Conservation (phyloP, 2,797 vertebrate genomes). For the Coreius guichenoti region DNA sequence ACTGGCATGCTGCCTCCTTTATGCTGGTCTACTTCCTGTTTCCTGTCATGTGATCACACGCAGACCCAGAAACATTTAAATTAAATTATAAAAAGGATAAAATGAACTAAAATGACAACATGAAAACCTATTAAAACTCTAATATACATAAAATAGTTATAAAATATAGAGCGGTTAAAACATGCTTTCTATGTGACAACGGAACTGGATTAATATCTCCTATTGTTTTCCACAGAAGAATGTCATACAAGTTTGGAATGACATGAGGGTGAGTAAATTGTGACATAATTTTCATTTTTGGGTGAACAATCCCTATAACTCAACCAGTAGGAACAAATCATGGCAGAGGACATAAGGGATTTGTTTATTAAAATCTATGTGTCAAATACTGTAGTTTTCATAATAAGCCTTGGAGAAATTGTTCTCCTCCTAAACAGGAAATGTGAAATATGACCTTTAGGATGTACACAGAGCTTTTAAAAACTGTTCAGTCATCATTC, state of each 20-base stretch:
- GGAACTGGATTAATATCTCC: background rate
- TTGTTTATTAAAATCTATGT: background rate
- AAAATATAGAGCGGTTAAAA: background rate
- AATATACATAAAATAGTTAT: background rate
- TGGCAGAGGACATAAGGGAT: background rate
- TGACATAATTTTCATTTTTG: background rate
- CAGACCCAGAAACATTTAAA: background rate
- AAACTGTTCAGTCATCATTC: background rate
- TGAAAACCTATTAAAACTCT: background rate
- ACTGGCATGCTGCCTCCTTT: background rate
- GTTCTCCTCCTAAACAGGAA: background rate
- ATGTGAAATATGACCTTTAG: background rate
- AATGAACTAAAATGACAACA: background rate
- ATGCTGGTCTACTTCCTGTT: background rate
- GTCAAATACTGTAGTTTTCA: background rate
- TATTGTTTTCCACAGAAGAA: background rate
- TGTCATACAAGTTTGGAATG: background rate
- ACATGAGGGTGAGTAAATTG: background rate
- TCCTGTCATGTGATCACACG: background rate
- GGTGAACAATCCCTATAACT: background rate
- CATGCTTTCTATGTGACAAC: background rate
- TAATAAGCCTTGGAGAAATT: background rate
- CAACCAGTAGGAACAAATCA: background rate
- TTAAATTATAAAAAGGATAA: background rate
- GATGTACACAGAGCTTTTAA: background rate